Evolutionary conservation across 2,888 invertebrate genomes (phyloP).

Genomic region (Cryptocephalus moraei): DNA sequence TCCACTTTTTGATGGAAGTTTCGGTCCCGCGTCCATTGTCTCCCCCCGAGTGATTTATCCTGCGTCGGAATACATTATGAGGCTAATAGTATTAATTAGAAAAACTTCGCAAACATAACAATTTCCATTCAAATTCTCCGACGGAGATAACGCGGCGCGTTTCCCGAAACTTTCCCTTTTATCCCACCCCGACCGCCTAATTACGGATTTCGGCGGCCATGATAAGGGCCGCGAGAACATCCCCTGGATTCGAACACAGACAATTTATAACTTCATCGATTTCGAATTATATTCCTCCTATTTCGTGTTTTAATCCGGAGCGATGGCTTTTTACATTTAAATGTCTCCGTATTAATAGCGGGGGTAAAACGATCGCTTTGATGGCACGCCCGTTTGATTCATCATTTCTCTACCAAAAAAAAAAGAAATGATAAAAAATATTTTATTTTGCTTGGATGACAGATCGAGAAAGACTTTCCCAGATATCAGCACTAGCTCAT

Average conservation of each 20-base stretch:
- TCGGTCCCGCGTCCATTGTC: no score
- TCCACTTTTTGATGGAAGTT: no score
- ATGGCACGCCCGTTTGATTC: conserved; percentile 2
- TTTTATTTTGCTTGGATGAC: background rate
- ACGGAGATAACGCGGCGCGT: no score
- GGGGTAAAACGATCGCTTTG: background rate
- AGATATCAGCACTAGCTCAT: no score
- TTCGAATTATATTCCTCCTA: conserved; percentile 27
- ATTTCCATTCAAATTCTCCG: no score
- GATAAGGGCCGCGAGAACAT: background rate
- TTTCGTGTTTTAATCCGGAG: conserved; percentile 23
- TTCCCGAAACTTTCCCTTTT: no score
- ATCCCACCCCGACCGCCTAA: no score
- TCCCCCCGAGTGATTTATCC: no score
- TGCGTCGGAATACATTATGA: no score
- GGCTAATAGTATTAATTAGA: no score
- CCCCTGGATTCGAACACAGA: conserved; percentile 15
- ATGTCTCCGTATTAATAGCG: conserved; percentile 16
- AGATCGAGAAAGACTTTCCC: background rate
- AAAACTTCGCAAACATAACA: no score
- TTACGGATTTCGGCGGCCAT: no score
- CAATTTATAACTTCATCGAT: conserved; percentile 30
- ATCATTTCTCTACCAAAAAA: conserved; percentile 3
- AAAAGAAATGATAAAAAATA: conserved; percentile 3
- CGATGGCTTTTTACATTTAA: conserved; percentile 15